Percentiles rank a stretch among this genome's conserved stretches.
phyloP scores from a whole-genome alignment of 2,113 vertebrate genomes.

The Muntiacus reevesi region DNA sequence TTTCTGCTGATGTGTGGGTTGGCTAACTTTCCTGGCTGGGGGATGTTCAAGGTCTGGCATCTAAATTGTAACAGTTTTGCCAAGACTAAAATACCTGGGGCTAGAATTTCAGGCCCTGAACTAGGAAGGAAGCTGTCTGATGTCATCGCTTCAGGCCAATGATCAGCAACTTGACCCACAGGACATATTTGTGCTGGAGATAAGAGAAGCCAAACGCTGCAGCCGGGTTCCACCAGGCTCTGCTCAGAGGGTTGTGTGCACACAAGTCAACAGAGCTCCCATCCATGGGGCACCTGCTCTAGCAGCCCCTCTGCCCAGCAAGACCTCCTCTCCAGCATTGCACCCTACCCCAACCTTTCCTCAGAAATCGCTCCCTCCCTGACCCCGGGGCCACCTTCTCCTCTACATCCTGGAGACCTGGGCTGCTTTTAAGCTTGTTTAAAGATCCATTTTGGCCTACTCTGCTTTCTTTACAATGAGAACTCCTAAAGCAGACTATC shows the following conservation, averaged over 20 bases:
- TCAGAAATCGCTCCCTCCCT: not conserved
- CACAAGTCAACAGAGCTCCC: not conserved
- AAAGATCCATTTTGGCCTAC: not conserved
- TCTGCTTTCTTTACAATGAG: not conserved
- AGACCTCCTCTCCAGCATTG: not conserved
- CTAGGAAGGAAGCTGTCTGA: conserved; percentile 7
- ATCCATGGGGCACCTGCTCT: not conserved
- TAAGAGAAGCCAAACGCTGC: not conserved
- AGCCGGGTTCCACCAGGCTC: not conserved
- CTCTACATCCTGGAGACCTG: not conserved
- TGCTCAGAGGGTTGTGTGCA: not conserved
- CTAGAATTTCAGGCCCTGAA: not conserved
- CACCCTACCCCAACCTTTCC: not conserved
- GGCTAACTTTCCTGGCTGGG: not conserved
- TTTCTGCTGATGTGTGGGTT: not conserved
- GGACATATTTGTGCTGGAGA: not conserved
- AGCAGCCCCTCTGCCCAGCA: not conserved
- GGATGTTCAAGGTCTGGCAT: not conserved
- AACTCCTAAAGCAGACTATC: not conserved
- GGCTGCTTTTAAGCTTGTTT: not conserved
- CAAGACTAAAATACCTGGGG: not conserved
- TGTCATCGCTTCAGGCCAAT: not conserved
- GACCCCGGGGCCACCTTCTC: not conserved
- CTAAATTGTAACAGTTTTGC: not conserved
- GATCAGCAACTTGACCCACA: not conserved